Evolutionary conservation across 2,888 invertebrate genomes (phyloP), one percentile per base, ranked within the genome.

Genomic region (Panzeria rudis): DNA sequence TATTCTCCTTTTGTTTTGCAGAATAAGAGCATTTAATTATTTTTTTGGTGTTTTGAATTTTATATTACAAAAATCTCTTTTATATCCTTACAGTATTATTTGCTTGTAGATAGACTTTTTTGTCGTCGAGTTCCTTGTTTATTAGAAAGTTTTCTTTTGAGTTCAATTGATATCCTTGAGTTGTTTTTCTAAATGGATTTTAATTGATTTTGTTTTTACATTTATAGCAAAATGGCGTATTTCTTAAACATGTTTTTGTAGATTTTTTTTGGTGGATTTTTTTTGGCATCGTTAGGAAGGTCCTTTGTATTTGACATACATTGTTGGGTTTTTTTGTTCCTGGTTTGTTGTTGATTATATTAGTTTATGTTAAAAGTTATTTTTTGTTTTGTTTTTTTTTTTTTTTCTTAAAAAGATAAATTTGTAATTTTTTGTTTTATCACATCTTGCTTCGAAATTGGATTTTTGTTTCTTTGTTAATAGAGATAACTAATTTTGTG

Each of bases 1-100:
- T 64, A 17, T 47, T 29, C 52, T 52, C 29, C 54, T 79, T 62
- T 61, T 17, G 29, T 44, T 5, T n/a, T n/a, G 41, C 11, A 7
- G 5, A 54, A 2, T 3, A 78, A 78, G 78, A 78, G 61, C 8
- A 50, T 52, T n/a, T 44, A 59, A n/a, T 29, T 41, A 38, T 50
- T 50, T 50, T 75, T 76, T n/a, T 23, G n/a, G 6, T 64, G 2
- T 29, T 29, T 54, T 35, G 50, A 72, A 32, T 56, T 64, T 54
- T 66, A 54, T 32, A 11, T 54, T 66, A 47, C 23, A 11, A 47
- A 59, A 41, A 75, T 54, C 68, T 78, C 78, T 72, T 80, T 41
- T n/a, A 54, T 76, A 44, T 54, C 41, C 82, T 89, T 87, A 73
- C 86, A 62, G 78, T 86, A 25, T 85, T 88, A 86, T 52, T 61